Evolutionary conservation across 2,797 vertebrate species (phyloP), one percentile per base, ranked within the genome.

Genomic region (Falco peregrinus): DNA sequence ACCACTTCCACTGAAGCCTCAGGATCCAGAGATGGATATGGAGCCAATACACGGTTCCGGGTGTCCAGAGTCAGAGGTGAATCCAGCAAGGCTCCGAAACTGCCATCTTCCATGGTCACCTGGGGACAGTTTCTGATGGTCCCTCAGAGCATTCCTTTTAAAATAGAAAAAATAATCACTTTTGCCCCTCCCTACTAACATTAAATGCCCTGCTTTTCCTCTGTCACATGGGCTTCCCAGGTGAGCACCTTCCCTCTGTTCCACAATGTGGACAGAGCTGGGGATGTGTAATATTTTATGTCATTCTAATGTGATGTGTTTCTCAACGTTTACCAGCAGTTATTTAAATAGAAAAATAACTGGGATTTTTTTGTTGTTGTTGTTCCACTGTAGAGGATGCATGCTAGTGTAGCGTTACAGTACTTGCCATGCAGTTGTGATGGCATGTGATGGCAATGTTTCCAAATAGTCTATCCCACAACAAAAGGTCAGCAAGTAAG

Each of bases 401-500:
- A 33, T 4, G 6, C 0, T 9, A 77, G 39, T 9, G 9, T 41
- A 69, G 73, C 57, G 25, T 87, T 84, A 59, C 28, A 67, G 69
- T 1, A 0, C n/a, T 71, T 84, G 79, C 56, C 35, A 31, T 53
- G 59, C 67, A 87, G 76, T 24, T 63, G 65, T 45, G 61, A 81
- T 54, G 43, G 48, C 71, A 45, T 45, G 51, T 43, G 57, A 78
- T 60, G 37, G 69, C 24, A 43, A 5, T 31, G 54, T 82, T 93
- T 96, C 76, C 87, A 79, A 91, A 90, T 26, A 92, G 69, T 35
- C 54, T 63, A 11, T 85, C 74, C 73, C 53, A 76, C 67, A 78
- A 77, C 64, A 86, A 94, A 95, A 94, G 74, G 87, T 82, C 92
- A 83, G 84, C 43, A 68, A 91, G 50, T 43, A 92, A 87, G 25